Conservation (phyloP, 2,113 vertebrate genomes). For the Elephantulus edwardii region DNA sequence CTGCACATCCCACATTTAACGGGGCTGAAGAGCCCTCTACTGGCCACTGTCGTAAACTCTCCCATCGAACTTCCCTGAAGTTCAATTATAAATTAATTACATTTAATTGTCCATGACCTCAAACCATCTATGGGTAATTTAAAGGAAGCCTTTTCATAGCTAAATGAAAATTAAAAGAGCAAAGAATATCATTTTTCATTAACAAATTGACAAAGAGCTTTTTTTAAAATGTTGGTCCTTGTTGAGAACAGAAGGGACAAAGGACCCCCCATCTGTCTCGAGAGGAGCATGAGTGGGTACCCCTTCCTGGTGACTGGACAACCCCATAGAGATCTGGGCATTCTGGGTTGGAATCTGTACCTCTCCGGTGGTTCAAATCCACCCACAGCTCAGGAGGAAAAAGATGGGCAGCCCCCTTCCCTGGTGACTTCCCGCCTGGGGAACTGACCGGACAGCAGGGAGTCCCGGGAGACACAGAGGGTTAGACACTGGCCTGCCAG, state of each 20-base stretch:
- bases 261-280: fast-evolving
- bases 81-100: slow-evolving; percentile 84
- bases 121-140: slow-evolving; percentile 81
- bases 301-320: background rate
- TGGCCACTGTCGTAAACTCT: slow-evolving; percentile 72
- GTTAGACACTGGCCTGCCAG: background rate
- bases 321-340: fast-evolving
- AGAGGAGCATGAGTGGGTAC: background rate
- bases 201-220: slow-evolving; percentile 68
- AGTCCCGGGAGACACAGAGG: background rate
- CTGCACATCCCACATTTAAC: slow-evolving; percentile 38
- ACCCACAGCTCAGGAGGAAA: too few species aligned
- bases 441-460: too few species aligned
- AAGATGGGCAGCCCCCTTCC: too few species aligned
- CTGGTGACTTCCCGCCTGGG: too few species aligned
- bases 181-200: slow-evolving; percentile 70
- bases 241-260: fast-evolving
- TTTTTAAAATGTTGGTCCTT: background rate
- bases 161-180: slow-evolving; percentile 53
- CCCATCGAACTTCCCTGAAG: slow-evolving; percentile 50
- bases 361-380: too few species aligned
- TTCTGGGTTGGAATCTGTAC: too few species aligned
- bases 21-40: slow-evolving; percentile 86
- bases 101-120: slow-evolving; percentile 85
- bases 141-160: slow-evolving; percentile 65